Evolutionary conservation across 1,140 invertebrate genomes (phyloP), one percentile per base, ranked within the genome.

Genomic region (Plodia interpunctella): DNA sequence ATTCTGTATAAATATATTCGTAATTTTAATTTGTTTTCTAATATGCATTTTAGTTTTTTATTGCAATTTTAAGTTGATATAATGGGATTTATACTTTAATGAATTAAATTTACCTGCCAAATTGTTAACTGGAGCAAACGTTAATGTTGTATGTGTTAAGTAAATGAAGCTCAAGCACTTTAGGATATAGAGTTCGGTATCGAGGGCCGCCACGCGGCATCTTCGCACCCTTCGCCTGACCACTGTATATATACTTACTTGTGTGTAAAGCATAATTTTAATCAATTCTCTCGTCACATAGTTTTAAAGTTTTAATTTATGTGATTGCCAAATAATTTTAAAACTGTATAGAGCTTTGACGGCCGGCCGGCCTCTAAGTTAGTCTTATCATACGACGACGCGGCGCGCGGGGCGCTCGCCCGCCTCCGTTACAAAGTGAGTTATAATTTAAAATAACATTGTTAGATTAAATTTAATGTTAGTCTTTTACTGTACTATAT

Each of bases 381-480:
- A 73, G 70, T 68, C 56, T 65, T 70, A 66, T 67, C 62, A 57
- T 59, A 51, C 61, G 58, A 20, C 35, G 64, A 38, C 60, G 61
- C 60, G 63, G 57, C 70, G 64, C 64, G 63, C 60, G 74, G 73
- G 73, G 63, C 78, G 78, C 65, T 56, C 73, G 64, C 70, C 56
- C 63, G 61, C 73, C 76, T 65, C 76, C 79, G 66, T 68, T 68
- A 70, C 77, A 74, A 80, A 76, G 81, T 85, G 83, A 83, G 74
- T 83, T 89, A 87, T 87, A 78, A 86, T 89, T 87, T 89, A 87
- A 89, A 83, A 76, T 88, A 87, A 88, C 82, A 86, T 78, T 87
- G 81, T 87, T 89, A 87, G 87, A 88, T 89, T 89, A 89, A 87
- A 87, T 88, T 87, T 89, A 89, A 89, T 89, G 69, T 89, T 89